A percentile compares a stretch with the other conserved stretches of the same genome.
Evolutionary conservation across 2,797 vertebrate genomes (phyloP).

Genomic region (Pelodytes ibericus): DNA sequence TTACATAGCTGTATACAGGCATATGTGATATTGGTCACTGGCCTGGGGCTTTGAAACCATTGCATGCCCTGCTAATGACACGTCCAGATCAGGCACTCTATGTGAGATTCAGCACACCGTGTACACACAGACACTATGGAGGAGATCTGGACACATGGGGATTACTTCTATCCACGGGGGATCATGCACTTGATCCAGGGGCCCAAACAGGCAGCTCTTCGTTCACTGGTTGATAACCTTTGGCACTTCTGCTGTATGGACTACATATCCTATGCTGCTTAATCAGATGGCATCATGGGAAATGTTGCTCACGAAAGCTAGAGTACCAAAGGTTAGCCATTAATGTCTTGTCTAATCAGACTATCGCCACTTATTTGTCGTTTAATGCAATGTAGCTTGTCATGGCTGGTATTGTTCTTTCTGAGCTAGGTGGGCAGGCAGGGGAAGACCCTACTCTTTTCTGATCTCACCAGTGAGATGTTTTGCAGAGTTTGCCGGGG

Average conservation of each 20-base stretch:
- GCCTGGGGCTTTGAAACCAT: constrained; percentile 78
- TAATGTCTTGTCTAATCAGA: no score
- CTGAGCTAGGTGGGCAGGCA: constrained; percentile 67
- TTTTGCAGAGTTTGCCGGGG: constrained; percentile 77
- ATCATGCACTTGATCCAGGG: background rate
- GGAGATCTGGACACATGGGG: constrained; percentile 42
- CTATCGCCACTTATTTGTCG: constrained; percentile 19
- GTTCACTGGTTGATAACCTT: no score
- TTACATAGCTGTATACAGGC: constrained; percentile 56
- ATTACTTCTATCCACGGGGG: constrained; percentile 11
- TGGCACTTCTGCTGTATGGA: no score
- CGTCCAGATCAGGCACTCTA: constrained; percentile 72
- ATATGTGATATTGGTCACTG: constrained; percentile 62
- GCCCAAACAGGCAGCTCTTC: background rate
- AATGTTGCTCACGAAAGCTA: no score
- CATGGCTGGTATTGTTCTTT: constrained; percentile 53
- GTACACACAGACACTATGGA: background rate
- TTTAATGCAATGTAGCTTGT: background rate
- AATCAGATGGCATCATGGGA: no score
- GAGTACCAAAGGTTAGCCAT: no score
- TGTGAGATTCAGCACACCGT: background rate
- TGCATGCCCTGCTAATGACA: constrained; percentile 81
- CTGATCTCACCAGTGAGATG: constrained; percentile 66
- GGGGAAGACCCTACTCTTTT: constrained; percentile 62
- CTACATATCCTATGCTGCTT: no score